Evolutionary conservation across 23 tunicate genomes (phyloP).

Genomic region (Trididemnum nubilum): DNA sequence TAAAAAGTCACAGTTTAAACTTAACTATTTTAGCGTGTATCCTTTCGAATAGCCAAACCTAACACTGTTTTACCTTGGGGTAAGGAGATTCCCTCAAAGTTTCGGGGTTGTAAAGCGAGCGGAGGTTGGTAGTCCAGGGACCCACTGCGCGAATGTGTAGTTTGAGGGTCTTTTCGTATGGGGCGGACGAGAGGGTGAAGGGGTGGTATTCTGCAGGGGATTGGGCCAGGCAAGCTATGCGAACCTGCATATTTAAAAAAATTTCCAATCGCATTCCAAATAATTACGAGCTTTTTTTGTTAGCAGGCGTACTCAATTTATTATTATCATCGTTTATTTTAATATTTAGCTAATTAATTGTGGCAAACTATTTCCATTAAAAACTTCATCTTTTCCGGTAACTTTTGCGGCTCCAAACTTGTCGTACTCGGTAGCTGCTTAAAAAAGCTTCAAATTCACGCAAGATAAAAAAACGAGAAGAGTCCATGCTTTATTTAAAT

Average conservation of each 20-base stretch:
- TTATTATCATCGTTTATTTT: neutral
- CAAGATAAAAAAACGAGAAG: too few relatives aligned
- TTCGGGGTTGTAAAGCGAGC: conserved; percentile 66
- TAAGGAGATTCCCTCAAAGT: conserved; percentile 60
- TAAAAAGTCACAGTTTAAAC: too few relatives aligned
- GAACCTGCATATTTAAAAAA: conserved; percentile 69
- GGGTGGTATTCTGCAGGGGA: conserved; percentile 92
- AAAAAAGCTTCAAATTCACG: too few relatives aligned
- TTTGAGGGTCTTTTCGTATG: conserved; percentile 73
- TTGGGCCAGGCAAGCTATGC: conserved; percentile 83
- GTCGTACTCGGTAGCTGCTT: too few relatives aligned
- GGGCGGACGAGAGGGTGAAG: conserved; percentile 92
- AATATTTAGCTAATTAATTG: too few relatives aligned
- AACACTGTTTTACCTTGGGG: conserved; percentile 82
- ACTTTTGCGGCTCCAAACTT: too few relatives aligned
- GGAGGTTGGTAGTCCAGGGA: conserved; percentile 87
- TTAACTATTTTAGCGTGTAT: too few relatives aligned
- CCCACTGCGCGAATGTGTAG: conserved; percentile 97
- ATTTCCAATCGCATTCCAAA: too few relatives aligned
- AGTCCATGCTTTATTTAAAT: too few relatives aligned
- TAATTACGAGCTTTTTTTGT: neutral
- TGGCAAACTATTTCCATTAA: too few relatives aligned
- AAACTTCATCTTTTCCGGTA: too few relatives aligned
- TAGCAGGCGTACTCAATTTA: neutral
- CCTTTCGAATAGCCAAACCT: too few relatives aligned